phyloP scores from a whole-genome alignment of 2,113 vertebrate species.

The Lepus europaeus region DNA sequence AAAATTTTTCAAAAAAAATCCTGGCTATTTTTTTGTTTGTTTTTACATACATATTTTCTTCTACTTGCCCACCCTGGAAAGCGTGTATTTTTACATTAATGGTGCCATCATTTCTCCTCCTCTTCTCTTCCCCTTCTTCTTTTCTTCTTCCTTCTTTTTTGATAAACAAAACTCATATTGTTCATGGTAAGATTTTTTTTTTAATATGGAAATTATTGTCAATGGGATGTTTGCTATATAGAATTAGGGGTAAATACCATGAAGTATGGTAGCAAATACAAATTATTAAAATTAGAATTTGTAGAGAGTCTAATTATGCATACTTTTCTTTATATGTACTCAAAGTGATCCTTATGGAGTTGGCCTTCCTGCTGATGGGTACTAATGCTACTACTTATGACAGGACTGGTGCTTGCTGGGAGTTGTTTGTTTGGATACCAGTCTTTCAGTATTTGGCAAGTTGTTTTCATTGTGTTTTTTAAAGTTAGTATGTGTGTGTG shows the following conservation, averaged over 20 bases:
- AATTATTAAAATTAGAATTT: slow-evolving; percentile 48
- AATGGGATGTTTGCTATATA: not conserved
- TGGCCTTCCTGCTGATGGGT: slow-evolving; percentile 9
- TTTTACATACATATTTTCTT: too few relatives aligned
- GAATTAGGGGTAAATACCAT: not conserved
- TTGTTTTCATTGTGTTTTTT: slow-evolving; percentile 59
- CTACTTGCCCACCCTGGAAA: not conserved
- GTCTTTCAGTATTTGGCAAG: slow-evolving; percentile 42
- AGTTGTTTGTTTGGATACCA: slow-evolving; percentile 32
- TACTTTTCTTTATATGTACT: slow-evolving; percentile 51
- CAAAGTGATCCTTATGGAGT: slow-evolving; percentile 35
- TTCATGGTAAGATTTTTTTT: not conserved
- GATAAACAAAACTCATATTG: not conserved
- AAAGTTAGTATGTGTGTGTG: not conserved
- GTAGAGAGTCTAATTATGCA: not conserved
- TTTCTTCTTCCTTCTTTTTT: not conserved
- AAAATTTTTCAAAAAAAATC: too few relatives aligned
- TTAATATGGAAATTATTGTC: not conserved
- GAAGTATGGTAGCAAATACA: slow-evolving; percentile 3
- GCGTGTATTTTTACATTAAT: not conserved
- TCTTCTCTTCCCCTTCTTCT: not conserved
- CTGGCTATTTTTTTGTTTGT: too few relatives aligned
- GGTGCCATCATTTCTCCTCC: not conserved
- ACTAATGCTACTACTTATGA: slow-evolving; percentile 50
- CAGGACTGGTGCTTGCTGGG: slow-evolving; percentile 27